These are phyloP conservation scores for Anomalospiza imberbis DNA, from an alignment of 2,797 vertebrate genomes.

Conservation along the genomic window DNA sequence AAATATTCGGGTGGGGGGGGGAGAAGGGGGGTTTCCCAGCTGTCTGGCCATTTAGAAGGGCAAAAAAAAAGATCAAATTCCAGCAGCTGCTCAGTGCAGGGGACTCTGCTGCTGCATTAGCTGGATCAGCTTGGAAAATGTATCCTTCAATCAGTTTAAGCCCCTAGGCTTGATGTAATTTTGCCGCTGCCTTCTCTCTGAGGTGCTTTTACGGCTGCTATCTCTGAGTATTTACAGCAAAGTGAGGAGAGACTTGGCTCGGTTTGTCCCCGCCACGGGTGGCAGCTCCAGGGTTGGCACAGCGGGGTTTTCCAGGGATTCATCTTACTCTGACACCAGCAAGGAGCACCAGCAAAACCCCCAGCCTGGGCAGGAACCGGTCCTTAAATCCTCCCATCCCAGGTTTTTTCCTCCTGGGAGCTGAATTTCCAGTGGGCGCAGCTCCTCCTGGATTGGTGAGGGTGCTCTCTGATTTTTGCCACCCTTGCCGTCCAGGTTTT, in stretches of 20 bases:
- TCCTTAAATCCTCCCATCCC: background rate
- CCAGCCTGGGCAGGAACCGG: background rate
- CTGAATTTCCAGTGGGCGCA: background rate
- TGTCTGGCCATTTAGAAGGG: background rate
- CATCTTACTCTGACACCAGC: background rate
- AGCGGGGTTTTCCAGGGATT: background rate
- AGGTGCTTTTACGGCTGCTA: slow-evolving; percentile 10
- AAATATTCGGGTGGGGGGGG: background rate
- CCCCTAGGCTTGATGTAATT: slow-evolving; percentile 47
- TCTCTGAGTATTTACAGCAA: slow-evolving; percentile 38
- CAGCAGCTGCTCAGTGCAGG: background rate
- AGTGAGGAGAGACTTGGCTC: background rate
- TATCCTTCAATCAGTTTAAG: slow-evolving; percentile 47
- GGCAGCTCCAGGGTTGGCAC: background rate
- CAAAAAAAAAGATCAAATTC: background rate
- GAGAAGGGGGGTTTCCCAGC: background rate
- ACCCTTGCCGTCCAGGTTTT: background rate
- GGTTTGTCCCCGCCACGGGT: background rate
- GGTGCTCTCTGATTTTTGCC: background rate
- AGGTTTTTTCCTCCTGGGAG: background rate
- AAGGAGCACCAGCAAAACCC: background rate
- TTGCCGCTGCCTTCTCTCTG: slow-evolving; percentile 19
- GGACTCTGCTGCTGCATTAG: background rate
- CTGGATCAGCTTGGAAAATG: slow-evolving; percentile 9
- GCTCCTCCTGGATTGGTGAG: rapidly evolving